Evolutionary conservation across 1,140 invertebrate species (phyloP).

Genomic region (Cyclargus thomasi): DNA sequence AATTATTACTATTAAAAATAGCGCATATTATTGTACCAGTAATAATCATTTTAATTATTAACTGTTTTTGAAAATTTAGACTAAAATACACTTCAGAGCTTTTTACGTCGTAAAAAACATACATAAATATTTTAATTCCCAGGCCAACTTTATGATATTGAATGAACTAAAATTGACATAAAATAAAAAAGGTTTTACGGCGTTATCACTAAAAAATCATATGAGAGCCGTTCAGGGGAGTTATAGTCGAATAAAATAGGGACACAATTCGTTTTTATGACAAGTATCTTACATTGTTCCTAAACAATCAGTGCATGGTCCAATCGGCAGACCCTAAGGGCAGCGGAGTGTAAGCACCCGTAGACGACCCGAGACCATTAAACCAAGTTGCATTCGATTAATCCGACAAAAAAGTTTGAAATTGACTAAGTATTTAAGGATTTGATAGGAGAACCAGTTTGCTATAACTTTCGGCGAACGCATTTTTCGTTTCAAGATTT

Average conservation of each 20-base stretch:
- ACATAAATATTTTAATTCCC: constrained; percentile 12
- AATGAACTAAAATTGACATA: constrained; percentile 15
- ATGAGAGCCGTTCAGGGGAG: constrained; percentile 8
- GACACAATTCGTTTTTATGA: constrained; percentile 19
- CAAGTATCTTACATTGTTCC: constrained; percentile 22
- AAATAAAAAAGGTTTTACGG: constrained; percentile 20
- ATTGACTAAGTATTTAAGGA: no score
- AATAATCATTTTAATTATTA: no score
- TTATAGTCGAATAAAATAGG: constrained; percentile 19
- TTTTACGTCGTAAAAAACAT: background rate
- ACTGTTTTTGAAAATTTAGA: no score
- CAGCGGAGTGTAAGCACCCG: constrained; percentile 46
- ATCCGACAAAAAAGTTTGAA: no score
- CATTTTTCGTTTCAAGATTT: no score
- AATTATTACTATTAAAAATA: no score
- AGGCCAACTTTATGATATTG: constrained; percentile 8
- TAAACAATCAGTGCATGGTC: constrained; percentile 19
- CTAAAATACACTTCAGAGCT: background rate
- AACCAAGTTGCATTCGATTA: no score
- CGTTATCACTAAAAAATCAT: constrained; percentile 21
- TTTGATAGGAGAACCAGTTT: no score
- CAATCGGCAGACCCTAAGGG: constrained; percentile 29
- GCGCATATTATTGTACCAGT: no score
- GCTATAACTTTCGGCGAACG: no score
- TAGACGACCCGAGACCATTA: constrained; percentile 36